Percentiles rank a stretch among this genome's conserved stretches.
These are phyloP conservation scores for Scaptomyza flava DNA, from an alignment of 2,888 invertebrate genomes.

Conservation along the genomic window DNA sequence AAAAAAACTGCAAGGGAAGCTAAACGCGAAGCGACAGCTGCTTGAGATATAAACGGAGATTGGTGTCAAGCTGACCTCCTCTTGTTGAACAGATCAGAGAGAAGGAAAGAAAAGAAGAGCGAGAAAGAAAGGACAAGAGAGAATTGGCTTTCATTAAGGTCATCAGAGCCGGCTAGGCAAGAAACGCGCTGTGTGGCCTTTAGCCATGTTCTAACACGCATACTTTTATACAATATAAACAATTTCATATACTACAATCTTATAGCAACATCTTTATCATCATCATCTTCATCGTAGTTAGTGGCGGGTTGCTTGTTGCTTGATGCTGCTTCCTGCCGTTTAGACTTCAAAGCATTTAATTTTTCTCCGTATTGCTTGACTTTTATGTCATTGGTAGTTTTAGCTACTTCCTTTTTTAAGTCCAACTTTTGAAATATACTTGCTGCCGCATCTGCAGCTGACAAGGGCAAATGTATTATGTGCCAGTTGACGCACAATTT, in stretches of 20 bases:
- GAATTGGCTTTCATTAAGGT: conserved; percentile 48
- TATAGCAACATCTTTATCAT: not conserved
- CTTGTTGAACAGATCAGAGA: conserved; percentile 36
- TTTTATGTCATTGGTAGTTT: conserved; percentile 8
- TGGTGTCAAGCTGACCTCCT: conserved; percentile 12
- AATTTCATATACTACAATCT: not conserved
- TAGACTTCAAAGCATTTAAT: conserved; percentile 51
- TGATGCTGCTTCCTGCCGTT: conserved; percentile 28
- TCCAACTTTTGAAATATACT: conserved; percentile 34
- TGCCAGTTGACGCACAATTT: conserved; percentile 58
- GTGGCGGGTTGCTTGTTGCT: conserved; percentile 24
- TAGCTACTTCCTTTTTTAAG: conserved; percentile 5
- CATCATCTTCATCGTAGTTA: conserved; percentile 2
- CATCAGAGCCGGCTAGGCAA: conserved; percentile 38
- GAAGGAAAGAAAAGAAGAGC: not conserved
- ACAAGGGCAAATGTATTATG: conserved; percentile 51
- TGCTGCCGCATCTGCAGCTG: conserved; percentile 34
- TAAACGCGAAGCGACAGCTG: conserved; percentile 6
- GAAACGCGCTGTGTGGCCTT: conserved; percentile 19
- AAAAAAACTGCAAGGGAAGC: not conserved
- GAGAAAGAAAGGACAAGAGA: conserved; percentile 22
- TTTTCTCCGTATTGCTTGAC: conserved; percentile 1
- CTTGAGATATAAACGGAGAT: not conserved
- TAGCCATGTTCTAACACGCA: not conserved
- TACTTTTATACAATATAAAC: not conserved